Evolutionary conservation across 2,797 vertebrate species (phyloP).

Genomic region (Acanthornis magna): DNA sequence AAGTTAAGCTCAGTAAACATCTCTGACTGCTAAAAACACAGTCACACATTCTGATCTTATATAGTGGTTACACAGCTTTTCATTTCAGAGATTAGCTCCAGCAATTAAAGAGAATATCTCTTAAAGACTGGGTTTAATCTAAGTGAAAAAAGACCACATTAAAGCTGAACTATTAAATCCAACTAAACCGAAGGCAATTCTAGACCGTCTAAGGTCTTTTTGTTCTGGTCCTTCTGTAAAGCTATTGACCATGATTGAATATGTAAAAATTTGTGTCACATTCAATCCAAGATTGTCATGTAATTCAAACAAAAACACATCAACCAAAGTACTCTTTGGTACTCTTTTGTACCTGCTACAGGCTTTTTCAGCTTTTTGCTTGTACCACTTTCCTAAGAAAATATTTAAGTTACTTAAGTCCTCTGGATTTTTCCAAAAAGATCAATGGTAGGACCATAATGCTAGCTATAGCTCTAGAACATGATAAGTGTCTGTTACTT

Average conservation of each 20-base stretch:
- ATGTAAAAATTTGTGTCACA: background rate
- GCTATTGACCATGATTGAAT: background rate
- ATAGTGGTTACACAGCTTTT: background rate
- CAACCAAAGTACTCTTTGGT: background rate
- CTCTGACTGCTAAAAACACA: background rate
- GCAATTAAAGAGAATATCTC: background rate
- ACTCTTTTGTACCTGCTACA: fast-evolving
- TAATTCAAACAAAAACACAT: background rate
- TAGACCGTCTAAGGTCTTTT: background rate
- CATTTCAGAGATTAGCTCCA: background rate
- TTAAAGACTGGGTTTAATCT: background rate
- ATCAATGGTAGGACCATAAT: background rate
- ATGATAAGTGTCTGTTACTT: background rate
- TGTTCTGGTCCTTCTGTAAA: background rate
- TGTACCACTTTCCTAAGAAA: background rate
- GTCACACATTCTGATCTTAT: background rate
- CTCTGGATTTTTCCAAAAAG: background rate
- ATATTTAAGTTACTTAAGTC: background rate
- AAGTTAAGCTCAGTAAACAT: background rate
- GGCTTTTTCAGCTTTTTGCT: background rate
- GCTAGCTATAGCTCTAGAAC: background rate
- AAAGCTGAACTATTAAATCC: background rate
- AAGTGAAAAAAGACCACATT: background rate
- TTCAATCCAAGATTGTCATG: fast-evolving
- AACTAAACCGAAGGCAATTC: background rate